A percentile compares a stretch with the other conserved stretches of the same genome.
These are phyloP conservation scores for Limnodromus scolopaceus DNA, from an alignment of 2,797 vertebrate genomes.

Conservation along the genomic window DNA sequence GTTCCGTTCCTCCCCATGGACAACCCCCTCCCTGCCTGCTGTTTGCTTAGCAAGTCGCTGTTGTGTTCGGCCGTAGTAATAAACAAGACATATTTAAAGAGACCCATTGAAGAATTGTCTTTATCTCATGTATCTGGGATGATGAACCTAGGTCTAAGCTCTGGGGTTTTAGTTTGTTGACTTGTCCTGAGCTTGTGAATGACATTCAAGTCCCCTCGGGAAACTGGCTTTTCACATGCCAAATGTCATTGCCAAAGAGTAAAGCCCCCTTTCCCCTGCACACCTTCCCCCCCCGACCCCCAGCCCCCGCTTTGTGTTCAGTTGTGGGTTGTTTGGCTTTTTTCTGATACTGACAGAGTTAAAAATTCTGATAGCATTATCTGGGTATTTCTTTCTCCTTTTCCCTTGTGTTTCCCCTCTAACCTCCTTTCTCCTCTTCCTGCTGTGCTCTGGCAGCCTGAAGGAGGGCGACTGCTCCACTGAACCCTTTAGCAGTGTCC, in stretches of 20 bases:
- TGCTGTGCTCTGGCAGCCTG: not conserved
- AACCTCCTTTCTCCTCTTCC: not conserved
- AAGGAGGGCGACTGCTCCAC: not conserved
- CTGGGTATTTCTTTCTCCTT: not conserved
- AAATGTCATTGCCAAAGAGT: not conserved
- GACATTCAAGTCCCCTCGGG: not conserved
- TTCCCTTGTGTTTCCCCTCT: not conserved
- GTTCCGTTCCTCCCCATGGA: not conserved
- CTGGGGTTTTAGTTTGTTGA: not conserved
- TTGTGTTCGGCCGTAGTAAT: not conserved
- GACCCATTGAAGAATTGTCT: not conserved
- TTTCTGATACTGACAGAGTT: not conserved
- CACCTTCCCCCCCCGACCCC: too few relatives aligned
- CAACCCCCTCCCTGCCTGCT: not conserved
- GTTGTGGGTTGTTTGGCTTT: fast-evolving
- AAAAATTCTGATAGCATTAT: not conserved
- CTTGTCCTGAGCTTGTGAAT: not conserved
- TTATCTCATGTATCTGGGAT: not conserved
- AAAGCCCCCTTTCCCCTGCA: not conserved
- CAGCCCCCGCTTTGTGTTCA: fast-evolving
- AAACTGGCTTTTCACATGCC: not conserved
- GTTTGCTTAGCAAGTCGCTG: not conserved
- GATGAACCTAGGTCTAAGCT: not conserved
- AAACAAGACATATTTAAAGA: not conserved
- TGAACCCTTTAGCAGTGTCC: not conserved